Conservation (phyloP, 2,888 invertebrate species). For the Monochamus alternatus region DNA sequence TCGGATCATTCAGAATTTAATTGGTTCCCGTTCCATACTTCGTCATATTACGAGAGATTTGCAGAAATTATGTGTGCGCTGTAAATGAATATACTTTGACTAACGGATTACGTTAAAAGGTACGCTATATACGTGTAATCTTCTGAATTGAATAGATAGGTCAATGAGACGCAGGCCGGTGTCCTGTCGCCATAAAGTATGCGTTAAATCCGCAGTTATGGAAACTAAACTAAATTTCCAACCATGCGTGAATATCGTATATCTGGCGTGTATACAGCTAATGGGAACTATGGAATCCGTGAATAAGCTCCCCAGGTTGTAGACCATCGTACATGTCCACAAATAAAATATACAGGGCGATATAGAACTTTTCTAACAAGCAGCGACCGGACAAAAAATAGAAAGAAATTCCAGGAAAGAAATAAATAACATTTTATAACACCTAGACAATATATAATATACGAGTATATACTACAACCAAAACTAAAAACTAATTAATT, state of each 20-base stretch:
- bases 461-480: no score
- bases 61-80: constrained; percentile 58
- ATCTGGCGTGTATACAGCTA: neutral
- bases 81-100: constrained; percentile 64
- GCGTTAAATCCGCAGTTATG: constrained; percentile 24
- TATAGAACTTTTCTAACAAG: no score
- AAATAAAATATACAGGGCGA: no score
- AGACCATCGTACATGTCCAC: no score
- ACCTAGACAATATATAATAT: no score
- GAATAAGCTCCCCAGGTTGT: no score
- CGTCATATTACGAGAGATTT: constrained; percentile 61
- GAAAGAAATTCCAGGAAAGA: no score
- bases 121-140: constrained; percentile 50
- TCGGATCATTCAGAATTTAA: constrained; percentile 65
- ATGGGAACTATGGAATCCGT: no score
- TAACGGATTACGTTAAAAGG: constrained; percentile 61
- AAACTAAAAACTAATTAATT: no score
- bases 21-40: constrained; percentile 67
- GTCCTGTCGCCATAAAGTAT: constrained; percentile 41
- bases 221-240: constrained; percentile 7
- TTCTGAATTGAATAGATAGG: constrained; percentile 52
- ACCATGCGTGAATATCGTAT: neutral
- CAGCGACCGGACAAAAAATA: no score
- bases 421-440: no score
- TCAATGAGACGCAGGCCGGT: constrained; percentile 51